Evolutionary conservation across 2,888 invertebrate species (phyloP), one percentile per base, ranked within the genome.

Genomic region (Geophilus truncorum): DNA sequence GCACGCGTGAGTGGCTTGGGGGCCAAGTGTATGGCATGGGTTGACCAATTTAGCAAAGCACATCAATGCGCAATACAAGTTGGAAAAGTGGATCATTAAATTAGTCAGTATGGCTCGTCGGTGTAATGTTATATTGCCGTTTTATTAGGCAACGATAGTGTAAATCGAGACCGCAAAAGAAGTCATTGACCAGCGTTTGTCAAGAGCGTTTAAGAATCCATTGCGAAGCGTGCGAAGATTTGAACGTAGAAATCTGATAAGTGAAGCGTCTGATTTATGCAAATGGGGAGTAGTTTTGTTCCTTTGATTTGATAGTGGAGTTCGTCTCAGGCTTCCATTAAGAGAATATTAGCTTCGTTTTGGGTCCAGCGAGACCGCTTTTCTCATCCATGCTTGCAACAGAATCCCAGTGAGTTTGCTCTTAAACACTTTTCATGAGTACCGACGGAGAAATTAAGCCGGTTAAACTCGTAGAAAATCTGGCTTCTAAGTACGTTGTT

Each of bases 11-110:
- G 70, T 70, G 70, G 70, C 70, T 70, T 28, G 7, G 12, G 70
- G 70, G 70, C 70, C 70, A 70, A 70, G 70, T 70, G 70, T 15
- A 10, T 70, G 15, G 70, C 70, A 70, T 70, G 70, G 70, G 70
- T 70, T 70, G 70, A 70, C 70, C 70, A 70, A 70, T 70, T 70
- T 70, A 70, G 70, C 70, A 70, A 70, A 70, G 70, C 70, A 70
- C 70, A 70, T 70, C 70, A 70, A 70, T 70, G 70, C 70, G 70
- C 70, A 70, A 70, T 70, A 70, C 70, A 70, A 70, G 70, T 70
- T 70, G 70, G 70, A 70, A 70, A 70, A 70, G 25, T 70, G 70
- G 70, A 70, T 70, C 70, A 70, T 70, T 70, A 70, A 70, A 70
- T 70, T 70, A 70, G 70, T 70, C 70, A 70, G 25, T 70, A 70